Conservation (phyloP, 2,797 vertebrate species). For the Rhinichthys osculus region DNA sequence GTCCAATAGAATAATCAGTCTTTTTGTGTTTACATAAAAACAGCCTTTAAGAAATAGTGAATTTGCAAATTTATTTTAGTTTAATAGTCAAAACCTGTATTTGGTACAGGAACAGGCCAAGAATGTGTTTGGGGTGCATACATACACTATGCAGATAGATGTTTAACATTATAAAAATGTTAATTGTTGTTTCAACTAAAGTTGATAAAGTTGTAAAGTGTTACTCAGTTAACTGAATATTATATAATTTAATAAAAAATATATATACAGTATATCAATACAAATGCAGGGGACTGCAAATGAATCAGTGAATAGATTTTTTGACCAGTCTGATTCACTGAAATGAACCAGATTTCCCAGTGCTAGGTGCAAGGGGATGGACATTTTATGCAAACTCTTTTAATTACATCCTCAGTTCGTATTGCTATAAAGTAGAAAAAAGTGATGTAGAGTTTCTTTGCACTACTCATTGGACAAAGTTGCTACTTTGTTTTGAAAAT, state of each 20-base stretch:
- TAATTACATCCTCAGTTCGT: background rate
- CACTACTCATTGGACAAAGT: background rate
- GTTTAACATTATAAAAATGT: too few relatives aligned
- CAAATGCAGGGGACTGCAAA: background rate
- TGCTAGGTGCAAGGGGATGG: background rate
- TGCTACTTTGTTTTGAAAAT: background rate
- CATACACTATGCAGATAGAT: too few relatives aligned
- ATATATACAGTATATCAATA: background rate
- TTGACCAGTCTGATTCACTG: background rate
- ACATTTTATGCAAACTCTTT: background rate
- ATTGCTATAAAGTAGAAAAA: background rate
- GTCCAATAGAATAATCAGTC: background rate
- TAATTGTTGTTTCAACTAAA: too few relatives aligned
- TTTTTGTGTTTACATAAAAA: background rate
- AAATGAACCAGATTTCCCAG: background rate
- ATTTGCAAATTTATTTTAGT: background rate
- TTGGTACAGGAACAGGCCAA: background rate
- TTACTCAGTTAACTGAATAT: background rate
- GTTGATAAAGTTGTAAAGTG: too few relatives aligned
- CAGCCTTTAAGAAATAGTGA: background rate
- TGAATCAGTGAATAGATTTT: background rate
- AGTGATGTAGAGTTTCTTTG: background rate
- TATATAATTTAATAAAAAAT: background rate
- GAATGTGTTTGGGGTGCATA: too few relatives aligned
- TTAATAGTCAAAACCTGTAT: constrained; percentile 70